A percentile compares a stretch with the other conserved stretches of the same genome.
Evolutionary conservation across 2,113 vertebrate species (phyloP).

Genomic region (Hoplias malabaricus): DNA sequence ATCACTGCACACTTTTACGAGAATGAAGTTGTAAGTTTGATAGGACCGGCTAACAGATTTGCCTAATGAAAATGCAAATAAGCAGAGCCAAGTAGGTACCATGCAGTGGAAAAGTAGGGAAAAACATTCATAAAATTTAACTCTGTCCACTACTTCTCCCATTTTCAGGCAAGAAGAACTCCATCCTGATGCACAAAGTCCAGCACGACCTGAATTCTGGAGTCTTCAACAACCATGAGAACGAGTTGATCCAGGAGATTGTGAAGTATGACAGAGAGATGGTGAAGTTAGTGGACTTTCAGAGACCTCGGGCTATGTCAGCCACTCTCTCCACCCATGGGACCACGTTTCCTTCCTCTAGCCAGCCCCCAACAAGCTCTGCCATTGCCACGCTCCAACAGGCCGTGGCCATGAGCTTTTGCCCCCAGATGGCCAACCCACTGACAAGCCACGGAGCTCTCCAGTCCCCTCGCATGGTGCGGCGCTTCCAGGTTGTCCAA

Average conservation of each 20-base stretch:
- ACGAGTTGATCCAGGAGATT: constrained; percentile 98
- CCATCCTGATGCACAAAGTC: constrained; percentile 94
- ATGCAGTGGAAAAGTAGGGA: too few relatives aligned
- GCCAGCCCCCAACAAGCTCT: constrained; percentile 78
- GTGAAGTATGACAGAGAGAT: constrained; percentile 98
- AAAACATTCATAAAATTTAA: neutral
- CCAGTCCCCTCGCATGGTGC: constrained; percentile 85
- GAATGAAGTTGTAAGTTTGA: too few relatives aligned
- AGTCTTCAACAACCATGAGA: constrained; percentile 97
- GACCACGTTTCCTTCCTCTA: constrained; percentile 61
- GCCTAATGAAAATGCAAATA: too few relatives aligned
- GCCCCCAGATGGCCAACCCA: constrained; percentile 84
- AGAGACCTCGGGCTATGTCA: constrained; percentile 80
- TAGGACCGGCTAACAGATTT: too few relatives aligned
- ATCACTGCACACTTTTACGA: too few relatives aligned
- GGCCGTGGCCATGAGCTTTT: constrained; percentile 96
- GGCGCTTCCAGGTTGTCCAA: constrained; percentile 84
- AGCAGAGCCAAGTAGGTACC: too few relatives aligned
- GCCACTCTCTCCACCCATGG: constrained; percentile 60
- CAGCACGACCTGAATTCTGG: constrained; percentile 95
- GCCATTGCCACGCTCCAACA: constrained; percentile 93
- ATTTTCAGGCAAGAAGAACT: constrained; percentile 93
- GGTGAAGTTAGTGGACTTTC: constrained; percentile 89
- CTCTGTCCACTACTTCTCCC: neutral
- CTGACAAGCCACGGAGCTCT: constrained; percentile 76